phyloP scores from a whole-genome alignment of 1,140 invertebrate species.

The Lasioglossum albipes region DNA sequence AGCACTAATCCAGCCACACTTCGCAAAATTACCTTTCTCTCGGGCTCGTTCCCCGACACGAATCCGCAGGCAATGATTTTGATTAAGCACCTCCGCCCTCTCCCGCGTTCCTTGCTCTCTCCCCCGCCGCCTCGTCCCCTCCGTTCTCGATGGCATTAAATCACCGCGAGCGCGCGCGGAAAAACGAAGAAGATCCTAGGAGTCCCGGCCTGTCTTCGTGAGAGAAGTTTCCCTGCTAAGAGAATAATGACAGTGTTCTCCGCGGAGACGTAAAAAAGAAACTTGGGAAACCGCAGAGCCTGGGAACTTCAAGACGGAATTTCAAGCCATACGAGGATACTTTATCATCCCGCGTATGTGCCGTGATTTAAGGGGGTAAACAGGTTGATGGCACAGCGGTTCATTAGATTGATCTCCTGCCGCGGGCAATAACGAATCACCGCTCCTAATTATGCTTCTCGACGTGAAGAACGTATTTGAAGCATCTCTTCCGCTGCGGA shows the following conservation, averaged over 20 bases:
- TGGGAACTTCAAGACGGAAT: not conserved
- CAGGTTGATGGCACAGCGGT: not conserved
- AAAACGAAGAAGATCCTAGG: constrained; percentile 13
- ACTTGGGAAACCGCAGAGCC: constrained; percentile 2
- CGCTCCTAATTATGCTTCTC: no score
- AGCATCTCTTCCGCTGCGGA: no score
- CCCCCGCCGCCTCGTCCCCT: not conserved
- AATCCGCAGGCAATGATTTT: constrained; percentile 62
- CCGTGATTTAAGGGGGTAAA: not conserved
- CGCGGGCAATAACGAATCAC: not conserved
- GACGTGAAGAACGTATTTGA: no score
- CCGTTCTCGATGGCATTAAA: constrained; percentile 47
- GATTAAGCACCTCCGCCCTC: constrained; percentile 49
- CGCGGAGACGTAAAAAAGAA: not conserved
- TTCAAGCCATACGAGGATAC: not conserved
- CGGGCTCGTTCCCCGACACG: constrained; percentile 19
- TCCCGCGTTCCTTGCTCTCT: not conserved
- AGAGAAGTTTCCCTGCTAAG: constrained; percentile 34
- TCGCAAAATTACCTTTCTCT: constrained; percentile 49
- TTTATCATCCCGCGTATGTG: not conserved
- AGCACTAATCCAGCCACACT: constrained; percentile 58
- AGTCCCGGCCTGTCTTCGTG: constrained; percentile 32
- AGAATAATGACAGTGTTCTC: constrained; percentile 54
- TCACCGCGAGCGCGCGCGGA: constrained; percentile 32
- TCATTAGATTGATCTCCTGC: not conserved